Base-by-base conservation (phyloP, 2,113 vertebrate genomes). In the Dicrurus megarhynchus region DNA sequence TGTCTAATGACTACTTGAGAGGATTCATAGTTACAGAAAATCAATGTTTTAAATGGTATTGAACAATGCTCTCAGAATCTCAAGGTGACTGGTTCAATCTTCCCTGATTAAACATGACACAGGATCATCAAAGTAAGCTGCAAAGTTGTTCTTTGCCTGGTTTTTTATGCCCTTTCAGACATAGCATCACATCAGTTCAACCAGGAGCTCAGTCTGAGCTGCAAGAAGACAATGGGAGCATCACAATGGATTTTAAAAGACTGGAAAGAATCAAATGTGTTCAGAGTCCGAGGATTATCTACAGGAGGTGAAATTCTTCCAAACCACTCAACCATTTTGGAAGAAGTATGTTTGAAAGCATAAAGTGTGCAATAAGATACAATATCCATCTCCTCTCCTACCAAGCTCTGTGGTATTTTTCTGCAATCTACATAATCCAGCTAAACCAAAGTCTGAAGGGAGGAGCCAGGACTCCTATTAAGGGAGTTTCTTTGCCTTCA, bases 1-100 rank as follows among this genome's bases (percentile, higher is more conserved):
- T 93, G 73, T 94, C 93, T 97, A 97, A 97, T 96, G 97, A 97
- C 90, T 93, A 41, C 96, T 97, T 96, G 94, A 96, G 96, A 96
- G 95, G 93, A 97, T 97, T 96, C 97, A 96, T 90, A 96, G 95
- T 93, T 97, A 97, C 95, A 97, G 96, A 97, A 97, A 97, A 97
- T 97, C 97, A 97, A 97, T 97, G 91, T 94, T 97, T 97, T 97
- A 96, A 97, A 97, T 94, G 84, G 81, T 77, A 97, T 77, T 84
- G 96, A 97, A 91, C 95, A 96, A 95, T 87, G 82, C 93, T 87
- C 89, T 94, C 84, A 90, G 95, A 97, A 97, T 96, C 92, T 97
- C 95, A 97, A 96, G 97, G 97, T 97, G 95, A 97, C 92, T 95
- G 93, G 60, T 67, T 97, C 96, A 94, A 57, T 96, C 95, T 94